Conservation (phyloP, 2,888 invertebrate genomes). For the Bellardia bayeri region DNA sequence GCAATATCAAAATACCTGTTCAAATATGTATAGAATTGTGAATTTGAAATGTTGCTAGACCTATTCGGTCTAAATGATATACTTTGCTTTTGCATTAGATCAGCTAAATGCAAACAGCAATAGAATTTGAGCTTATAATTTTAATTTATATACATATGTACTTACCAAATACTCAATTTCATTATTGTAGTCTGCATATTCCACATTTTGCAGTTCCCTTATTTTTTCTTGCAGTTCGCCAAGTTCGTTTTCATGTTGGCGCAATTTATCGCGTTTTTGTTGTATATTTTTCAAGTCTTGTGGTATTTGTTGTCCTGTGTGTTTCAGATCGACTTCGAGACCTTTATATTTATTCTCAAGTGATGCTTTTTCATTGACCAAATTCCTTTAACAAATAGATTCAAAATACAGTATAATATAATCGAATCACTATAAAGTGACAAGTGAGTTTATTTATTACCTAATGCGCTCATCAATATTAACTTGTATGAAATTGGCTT, state of each 20-base stretch:
- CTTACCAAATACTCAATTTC: conserved; percentile 81
- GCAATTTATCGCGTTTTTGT: conserved; percentile 74
- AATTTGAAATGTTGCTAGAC: too few species aligned
- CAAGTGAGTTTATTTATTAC: conserved; percentile 63
- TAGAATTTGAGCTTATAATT: too few species aligned
- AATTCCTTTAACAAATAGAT: conserved; percentile 31
- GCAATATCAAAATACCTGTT: too few species aligned
- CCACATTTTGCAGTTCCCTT: conserved; percentile 80
- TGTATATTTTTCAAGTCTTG: conserved; percentile 69
- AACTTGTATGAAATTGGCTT: conserved; percentile 87
- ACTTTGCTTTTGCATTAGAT: too few species aligned
- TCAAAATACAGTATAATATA: neutral
- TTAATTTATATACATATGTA: neutral
- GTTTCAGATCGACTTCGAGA: conserved; percentile 69
- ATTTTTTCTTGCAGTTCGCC: conserved; percentile 76
- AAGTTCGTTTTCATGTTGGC: conserved; percentile 74
- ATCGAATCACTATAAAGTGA: neutral
- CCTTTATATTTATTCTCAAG: conserved; percentile 49
- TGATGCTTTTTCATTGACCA: conserved; percentile 52
- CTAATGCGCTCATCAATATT: conserved; percentile 87
- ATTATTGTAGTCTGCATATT: conserved; percentile 80
- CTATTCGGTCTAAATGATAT: too few species aligned
- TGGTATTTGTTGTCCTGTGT: conserved; percentile 73
- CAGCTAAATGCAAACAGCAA: too few species aligned
- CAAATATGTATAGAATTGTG: too few species aligned